These are phyloP conservation scores for Varecia variegata DNA, from an alignment of 2,797 vertebrate species.

Conservation along the genomic window DNA sequence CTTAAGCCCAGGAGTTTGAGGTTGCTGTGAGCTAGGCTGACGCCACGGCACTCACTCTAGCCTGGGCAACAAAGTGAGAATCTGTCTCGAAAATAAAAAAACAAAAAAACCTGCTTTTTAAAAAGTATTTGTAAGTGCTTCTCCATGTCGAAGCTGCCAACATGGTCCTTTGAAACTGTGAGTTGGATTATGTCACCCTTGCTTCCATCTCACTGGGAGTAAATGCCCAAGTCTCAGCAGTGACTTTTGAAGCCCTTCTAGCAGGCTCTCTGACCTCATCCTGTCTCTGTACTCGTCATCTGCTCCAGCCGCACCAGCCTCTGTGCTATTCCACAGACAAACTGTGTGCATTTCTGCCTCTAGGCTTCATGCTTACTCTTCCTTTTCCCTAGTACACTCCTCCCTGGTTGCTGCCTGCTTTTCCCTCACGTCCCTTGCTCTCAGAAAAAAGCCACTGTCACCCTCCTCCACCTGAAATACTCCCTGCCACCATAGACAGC, in stretches of 20 bases:
- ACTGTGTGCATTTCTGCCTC: not conserved
- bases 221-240: not conserved
- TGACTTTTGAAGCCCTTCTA: not conserved
- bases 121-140: not conserved
- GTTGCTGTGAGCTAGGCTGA: too few relatives aligned
- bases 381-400: not conserved
- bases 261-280: not conserved
- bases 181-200: not conserved
- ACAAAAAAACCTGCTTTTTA: not conserved
- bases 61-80: too few relatives aligned
- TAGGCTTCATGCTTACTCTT: not conserved
- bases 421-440: not conserved
- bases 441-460: not conserved
- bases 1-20: too few relatives aligned
- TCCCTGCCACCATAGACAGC: not conserved
- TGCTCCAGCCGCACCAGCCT: not conserved
- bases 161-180: not conserved
- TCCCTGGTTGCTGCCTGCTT: not conserved
- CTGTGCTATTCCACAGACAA: not conserved
- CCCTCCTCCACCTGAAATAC: not conserved
- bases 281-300: not conserved
- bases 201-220: not conserved
- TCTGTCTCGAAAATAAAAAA: too few relatives aligned
- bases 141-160: not conserved
- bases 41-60: too few relatives aligned